Evolutionary conservation across 2,888 invertebrate genomes (phyloP).

Genomic region (Periphyllus acericola): DNA sequence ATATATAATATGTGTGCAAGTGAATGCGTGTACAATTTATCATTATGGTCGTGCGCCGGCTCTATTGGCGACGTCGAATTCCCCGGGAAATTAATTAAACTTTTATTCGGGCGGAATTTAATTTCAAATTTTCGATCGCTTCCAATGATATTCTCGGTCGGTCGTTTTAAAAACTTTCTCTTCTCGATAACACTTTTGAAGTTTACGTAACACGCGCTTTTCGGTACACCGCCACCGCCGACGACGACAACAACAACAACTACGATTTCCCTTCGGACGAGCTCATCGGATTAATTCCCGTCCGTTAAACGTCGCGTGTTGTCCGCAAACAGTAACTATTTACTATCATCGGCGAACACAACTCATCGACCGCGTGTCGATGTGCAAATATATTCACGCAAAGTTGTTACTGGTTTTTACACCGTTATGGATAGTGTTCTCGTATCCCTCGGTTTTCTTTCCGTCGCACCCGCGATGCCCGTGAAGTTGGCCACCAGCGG

Average conservation of each 20-base stretch:
- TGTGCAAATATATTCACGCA: too few relatives aligned
- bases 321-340: background rate
- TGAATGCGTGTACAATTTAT: background rate
- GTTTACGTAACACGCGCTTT: background rate
- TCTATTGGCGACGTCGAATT: background rate
- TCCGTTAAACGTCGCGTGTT: background rate
- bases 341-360: background rate
- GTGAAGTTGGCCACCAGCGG: too few relatives aligned
- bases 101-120: constrained; percentile 27
- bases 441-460: background rate
- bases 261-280: too few relatives aligned
- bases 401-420: too few relatives aligned
- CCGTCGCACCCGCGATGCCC: background rate
- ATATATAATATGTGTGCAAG: background rate
- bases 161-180: constrained; percentile 1
- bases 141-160: background rate
- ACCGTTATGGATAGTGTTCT: too few relatives aligned
- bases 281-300: background rate
- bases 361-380: too few relatives aligned
- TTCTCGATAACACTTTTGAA: background rate
- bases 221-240: too few relatives aligned
- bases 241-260: background rate
- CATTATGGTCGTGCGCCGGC: background rate
- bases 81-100: constrained; percentile 39
- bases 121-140: background rate